Evolutionary conservation across 2,888 invertebrate genomes (phyloP).

Genomic region (Galerucella pusilla): DNA sequence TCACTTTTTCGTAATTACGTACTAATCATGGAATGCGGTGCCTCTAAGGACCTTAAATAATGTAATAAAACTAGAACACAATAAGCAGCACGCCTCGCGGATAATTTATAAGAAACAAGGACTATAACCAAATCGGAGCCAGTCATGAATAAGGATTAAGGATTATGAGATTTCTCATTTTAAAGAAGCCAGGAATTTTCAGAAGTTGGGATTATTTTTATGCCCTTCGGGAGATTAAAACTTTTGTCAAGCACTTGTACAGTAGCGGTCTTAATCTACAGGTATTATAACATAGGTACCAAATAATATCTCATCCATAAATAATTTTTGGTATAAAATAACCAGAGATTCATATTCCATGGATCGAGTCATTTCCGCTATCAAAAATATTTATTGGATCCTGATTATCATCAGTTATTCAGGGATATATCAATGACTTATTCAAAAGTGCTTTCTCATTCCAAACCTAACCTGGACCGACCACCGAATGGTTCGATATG

Average conservation of each 20-base stretch:
- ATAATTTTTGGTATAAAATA: no score
- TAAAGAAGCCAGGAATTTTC: conserved; percentile 47
- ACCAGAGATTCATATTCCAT: no score
- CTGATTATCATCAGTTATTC: no score
- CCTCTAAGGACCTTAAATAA: conserved; percentile 30
- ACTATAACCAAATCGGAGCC: conserved; percentile 49
- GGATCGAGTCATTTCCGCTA: no score
- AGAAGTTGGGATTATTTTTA: conserved; percentile 42
- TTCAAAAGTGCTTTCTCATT: no score
- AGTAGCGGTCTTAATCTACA: not conserved
- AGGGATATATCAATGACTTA: no score
- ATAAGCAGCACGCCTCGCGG: conserved; percentile 33
- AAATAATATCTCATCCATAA: no score
- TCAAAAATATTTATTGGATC: no score
- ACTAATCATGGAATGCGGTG: conserved; percentile 40
- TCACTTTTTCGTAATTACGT: conserved; percentile 29
- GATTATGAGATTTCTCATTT: conserved; percentile 53
- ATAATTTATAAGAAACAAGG: conserved; percentile 45
- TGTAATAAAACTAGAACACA: conserved; percentile 39
- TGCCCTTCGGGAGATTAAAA: conserved; percentile 11
- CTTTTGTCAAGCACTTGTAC: conserved; percentile 15
- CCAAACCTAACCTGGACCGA: no score
- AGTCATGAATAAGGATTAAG: conserved; percentile 53
- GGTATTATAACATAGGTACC: not conserved
- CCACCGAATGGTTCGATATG: no score